Conservation (phyloP, 1,140 invertebrate species). For the Steinernema feltiae region DNA sequence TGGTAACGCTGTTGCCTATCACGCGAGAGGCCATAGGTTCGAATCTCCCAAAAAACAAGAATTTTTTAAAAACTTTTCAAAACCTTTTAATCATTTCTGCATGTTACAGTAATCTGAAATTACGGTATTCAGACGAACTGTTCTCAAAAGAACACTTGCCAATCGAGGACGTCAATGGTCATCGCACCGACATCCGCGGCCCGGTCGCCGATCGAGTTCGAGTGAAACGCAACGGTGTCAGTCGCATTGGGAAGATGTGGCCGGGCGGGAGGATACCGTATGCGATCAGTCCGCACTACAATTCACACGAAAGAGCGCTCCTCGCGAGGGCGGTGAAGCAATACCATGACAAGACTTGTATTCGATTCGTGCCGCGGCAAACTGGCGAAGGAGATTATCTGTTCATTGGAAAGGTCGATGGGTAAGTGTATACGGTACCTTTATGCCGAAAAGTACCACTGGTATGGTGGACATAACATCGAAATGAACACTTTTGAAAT, state of each 20-base stretch:
- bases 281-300: constrained; percentile 54
- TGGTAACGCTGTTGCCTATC: too few species aligned
- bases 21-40: too few species aligned
- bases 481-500: too few species aligned
- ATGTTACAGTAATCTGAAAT: too few species aligned
- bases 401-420: constrained; percentile 58
- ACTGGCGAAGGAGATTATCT: constrained; percentile 51
- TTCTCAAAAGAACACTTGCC: constrained; percentile 31
- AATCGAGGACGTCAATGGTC: constrained; percentile 48
- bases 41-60: too few species aligned
- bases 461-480: too few species aligned
- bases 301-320: constrained; percentile 51
- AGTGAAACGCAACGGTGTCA: constrained; percentile 52
- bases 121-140: constrained; percentile 45
- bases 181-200: constrained; percentile 49
- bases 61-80: too few species aligned
- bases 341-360: constrained; percentile 57
- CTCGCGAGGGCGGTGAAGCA: constrained; percentile 56
- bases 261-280: constrained; percentile 53
- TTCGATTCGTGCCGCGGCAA: constrained; percentile 53
- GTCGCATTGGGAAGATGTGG: constrained; percentile 51
- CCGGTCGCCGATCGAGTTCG: constrained; percentile 14
- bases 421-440: constrained; percentile 35
- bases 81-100: too few species aligned
- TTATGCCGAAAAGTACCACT: too few species aligned